phyloP scores from a whole-genome alignment of 2,113 vertebrate genomes.

The Phainopepla nitens region DNA sequence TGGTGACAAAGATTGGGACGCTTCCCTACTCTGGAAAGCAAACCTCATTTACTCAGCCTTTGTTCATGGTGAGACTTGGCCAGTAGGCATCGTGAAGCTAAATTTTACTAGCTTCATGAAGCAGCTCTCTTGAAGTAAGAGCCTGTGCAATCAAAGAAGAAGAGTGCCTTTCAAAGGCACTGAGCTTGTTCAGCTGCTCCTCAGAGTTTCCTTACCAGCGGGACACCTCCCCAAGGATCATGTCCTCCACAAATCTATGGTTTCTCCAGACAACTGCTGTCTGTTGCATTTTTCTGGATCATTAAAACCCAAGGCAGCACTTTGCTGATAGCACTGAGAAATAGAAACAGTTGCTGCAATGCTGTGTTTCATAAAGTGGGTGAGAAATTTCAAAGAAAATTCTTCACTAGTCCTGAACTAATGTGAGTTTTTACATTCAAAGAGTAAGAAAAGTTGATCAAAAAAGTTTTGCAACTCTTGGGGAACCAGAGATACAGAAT shows the following conservation, averaged over 20 bases:
- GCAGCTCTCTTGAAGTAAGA: background rate
- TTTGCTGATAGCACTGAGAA: background rate
- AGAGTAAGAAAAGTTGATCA: background rate
- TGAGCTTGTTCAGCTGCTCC: background rate
- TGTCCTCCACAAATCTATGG: background rate
- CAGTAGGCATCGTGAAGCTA: background rate
- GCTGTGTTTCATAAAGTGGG: background rate
- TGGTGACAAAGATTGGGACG: background rate
- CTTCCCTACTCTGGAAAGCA: background rate
- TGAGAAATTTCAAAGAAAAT: background rate
- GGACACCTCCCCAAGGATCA: background rate
- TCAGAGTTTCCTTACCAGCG: background rate
- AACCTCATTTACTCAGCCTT: background rate
- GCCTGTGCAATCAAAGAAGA: background rate
- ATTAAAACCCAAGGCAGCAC: background rate
- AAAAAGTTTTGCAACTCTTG: background rate
- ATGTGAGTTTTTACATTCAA: background rate
- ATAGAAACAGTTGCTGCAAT: background rate
- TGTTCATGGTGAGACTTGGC: background rate
- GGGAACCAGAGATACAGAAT: background rate
- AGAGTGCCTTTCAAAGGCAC: background rate
- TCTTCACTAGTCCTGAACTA: background rate
- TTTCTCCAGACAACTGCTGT: background rate
- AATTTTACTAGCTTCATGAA: background rate
- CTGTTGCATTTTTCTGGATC: slow-evolving; percentile 9